These are phyloP conservation scores for Dryomyza anilis DNA, from an alignment of 2,888 invertebrate genomes.

Conservation along the genomic window DNA sequence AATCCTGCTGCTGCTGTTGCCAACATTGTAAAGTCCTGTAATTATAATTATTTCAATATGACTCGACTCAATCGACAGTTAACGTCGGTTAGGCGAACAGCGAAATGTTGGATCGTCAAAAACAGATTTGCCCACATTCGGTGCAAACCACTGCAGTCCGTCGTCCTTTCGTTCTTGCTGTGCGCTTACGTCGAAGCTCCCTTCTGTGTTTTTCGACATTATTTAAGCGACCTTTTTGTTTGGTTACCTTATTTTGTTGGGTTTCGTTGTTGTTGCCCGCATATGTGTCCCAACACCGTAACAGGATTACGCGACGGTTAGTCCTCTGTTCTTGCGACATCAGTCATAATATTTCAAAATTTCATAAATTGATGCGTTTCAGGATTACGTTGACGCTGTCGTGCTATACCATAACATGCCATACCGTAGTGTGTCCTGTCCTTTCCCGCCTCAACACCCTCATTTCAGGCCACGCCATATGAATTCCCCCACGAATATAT, in stretches of 20 bases:
- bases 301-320: not conserved
- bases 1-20: not conserved
- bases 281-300: not conserved
- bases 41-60: slow-evolving; percentile 2
- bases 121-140: not conserved
- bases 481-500: not conserved
- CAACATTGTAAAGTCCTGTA: not conserved
- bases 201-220: not conserved
- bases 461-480: not conserved
- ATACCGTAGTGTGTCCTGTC: too few relatives aligned
- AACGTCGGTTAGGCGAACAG: not conserved
- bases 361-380: slow-evolving; percentile 54
- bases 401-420: not conserved
- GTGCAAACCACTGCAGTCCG: not conserved
- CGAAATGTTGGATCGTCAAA: not conserved
- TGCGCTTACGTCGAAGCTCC: not conserved
- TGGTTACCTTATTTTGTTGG: slow-evolving; percentile 3
- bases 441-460: not conserved
- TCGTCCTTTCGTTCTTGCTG: not conserved
- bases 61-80: slow-evolving; percentile 2
- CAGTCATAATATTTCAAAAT: slow-evolving; percentile 54
- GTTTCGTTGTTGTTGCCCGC: slow-evolving; percentile 4
- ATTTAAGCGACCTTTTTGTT: not conserved
- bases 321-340: slow-evolving; percentile 37
- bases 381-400: slow-evolving; percentile 16